Conservation (phyloP, 2,113 vertebrate genomes). For the Rhegmatorhina hoffmannsi region DNA sequence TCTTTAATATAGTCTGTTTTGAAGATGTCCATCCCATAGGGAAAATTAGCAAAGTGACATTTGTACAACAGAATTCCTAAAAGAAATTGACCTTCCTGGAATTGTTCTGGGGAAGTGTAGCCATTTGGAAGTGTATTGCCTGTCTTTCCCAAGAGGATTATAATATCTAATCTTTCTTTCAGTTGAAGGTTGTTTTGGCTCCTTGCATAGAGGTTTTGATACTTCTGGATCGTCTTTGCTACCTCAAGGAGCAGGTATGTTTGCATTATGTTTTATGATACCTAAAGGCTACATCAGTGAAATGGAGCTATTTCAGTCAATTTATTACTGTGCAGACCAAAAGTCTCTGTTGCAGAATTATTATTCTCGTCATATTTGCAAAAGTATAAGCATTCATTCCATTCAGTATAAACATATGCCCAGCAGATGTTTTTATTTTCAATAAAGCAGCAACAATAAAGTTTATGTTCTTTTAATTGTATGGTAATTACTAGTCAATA, state of each 20-base stretch:
- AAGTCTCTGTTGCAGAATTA: conserved; percentile 46
- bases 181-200: conserved; percentile 94
- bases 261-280: conserved; percentile 50
- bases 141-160: conserved; percentile 2
- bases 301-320: conserved; percentile 18
- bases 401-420: conserved; percentile 63
- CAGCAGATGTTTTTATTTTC: conserved; percentile 72
- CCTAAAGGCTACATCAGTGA: conserved; percentile 37
- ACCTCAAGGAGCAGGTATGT: conserved; percentile 95
- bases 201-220: conserved; percentile 94
- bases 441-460: conserved; percentile 56
- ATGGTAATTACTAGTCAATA: conserved; percentile 64
- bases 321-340: conserved; percentile 17
- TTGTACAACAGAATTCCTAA: conserved; percentile 5
- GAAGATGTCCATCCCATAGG: conserved; percentile 4
- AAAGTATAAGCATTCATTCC: conserved; percentile 46
- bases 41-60: neutral
- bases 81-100: neutral
- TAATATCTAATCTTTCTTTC: conserved; percentile 58
- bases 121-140: neutral
- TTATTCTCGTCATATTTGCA: conserved; percentile 64
- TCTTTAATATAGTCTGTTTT: conserved; percentile 54
- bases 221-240: conserved; percentile 95
- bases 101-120: conserved; percentile 16
- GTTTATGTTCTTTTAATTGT: conserved; percentile 70